A percentile compares a stretch with the other conserved stretches of the same genome.
Conservation (phyloP, 2,113 vertebrate genomes). For the Oxyura jamaicensis region DNA sequence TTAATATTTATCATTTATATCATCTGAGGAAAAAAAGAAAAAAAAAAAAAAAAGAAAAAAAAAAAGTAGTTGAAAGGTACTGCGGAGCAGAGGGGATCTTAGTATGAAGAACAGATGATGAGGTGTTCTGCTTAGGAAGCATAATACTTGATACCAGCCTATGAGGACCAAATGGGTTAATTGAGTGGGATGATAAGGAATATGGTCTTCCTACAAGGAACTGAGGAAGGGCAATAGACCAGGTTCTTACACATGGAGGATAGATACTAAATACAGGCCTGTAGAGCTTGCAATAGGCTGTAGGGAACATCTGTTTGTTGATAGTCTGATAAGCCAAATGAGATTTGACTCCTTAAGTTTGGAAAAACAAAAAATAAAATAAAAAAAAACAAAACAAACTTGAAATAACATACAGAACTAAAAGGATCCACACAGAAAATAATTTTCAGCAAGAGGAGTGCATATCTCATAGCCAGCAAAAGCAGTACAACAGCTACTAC, state of each 20-base stretch:
- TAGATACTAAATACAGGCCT: not conserved
- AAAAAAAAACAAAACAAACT: not conserved
- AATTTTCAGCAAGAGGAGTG: not conserved
- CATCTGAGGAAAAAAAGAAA: not conserved
- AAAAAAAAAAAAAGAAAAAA: not conserved
- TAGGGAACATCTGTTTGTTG: not conserved
- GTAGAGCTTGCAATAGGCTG: not conserved
- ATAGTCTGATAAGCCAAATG: not conserved
- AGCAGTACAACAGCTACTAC: not conserved
- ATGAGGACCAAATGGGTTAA: not conserved
- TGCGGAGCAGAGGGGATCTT: not conserved
- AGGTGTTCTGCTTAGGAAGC: not conserved
- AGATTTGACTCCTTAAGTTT: conserved; percentile 4
- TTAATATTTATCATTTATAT: not conserved
- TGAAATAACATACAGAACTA: not conserved
- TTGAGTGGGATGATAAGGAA: not conserved
- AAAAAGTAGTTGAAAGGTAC: not conserved
- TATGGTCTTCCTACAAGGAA: not conserved
- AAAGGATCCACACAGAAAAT: not conserved
- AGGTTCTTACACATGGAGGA: not conserved
- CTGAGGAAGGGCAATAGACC: not conserved
- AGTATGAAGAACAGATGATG: not conserved
- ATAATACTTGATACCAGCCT: not conserved
- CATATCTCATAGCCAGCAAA: not conserved
- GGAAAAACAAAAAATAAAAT: not conserved